Percentiles rank a stretch among this genome's conserved stretches.
phyloP scores from a whole-genome alignment of 23 tunicate species.

The Diplosoma virens region DNA sequence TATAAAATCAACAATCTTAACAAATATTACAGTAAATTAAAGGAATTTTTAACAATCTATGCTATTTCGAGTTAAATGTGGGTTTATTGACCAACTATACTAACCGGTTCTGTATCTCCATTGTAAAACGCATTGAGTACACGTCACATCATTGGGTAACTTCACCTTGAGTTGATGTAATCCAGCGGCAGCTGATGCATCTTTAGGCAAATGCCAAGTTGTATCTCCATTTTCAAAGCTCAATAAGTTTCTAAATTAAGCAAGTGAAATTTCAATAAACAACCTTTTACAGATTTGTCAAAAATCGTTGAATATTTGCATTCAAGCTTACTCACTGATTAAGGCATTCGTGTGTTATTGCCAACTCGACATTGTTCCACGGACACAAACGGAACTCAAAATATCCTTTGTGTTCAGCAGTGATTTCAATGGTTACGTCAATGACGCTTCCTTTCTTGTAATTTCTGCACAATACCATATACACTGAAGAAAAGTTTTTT shows the following conservation, averaged over 20 bases:
- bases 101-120: slow-evolving; percentile 77
- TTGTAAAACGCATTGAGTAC: slow-evolving; percentile 64
- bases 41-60: too few relatives aligned
- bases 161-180: background rate
- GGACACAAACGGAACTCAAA: slow-evolving; percentile 61
- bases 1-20: background rate
- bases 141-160: slow-evolving; percentile 40
- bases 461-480: slow-evolving; percentile 40
- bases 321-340: slow-evolving; percentile 31
- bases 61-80: too few relatives aligned
- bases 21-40: too few relatives aligned
- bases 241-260: background rate
- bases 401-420: slow-evolving; percentile 55
- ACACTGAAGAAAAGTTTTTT: background rate
- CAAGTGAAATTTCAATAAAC: too few relatives aligned
- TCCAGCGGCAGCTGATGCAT: background rate
- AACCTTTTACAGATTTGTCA: too few relatives aligned
- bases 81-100: background rate
- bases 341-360: slow-evolving; percentile 52
- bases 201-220: slow-evolving; percentile 21
- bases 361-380: slow-evolving; percentile 31
- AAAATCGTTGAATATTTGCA: background rate
- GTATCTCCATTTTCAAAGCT: slow-evolving; percentile 14
- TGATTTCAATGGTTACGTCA: slow-evolving; percentile 40
- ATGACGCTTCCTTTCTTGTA: slow-evolving; percentile 25